Base-by-base conservation (phyloP, 2,797 vertebrate species). In the Bradypus variegatus region DNA sequence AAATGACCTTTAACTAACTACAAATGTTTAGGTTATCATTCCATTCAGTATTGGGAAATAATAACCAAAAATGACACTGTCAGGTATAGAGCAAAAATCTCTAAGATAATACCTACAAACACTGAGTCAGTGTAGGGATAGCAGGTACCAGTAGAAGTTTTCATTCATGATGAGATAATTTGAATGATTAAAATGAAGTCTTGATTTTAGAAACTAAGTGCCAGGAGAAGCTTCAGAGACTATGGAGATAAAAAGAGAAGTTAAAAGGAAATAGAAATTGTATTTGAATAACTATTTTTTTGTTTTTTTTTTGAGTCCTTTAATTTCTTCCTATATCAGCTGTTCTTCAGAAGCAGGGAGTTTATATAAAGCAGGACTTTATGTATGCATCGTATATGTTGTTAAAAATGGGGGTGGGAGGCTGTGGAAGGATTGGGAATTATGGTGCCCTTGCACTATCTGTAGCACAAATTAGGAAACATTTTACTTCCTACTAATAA, bases 191-290 rank as follows among this genome's bases (percentile, higher is more conserved):
- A 45, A 93, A 83, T 31, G n/a, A 45, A 93, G 58, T 45, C 38
- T 91, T 70, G 18, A 80, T 78, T 90, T 88, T 91, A 92, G 89
- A 78, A 78, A 38, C 15, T 80, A 25, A 78, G 31, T 67, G 13
- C 45, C 53, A 58, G 72, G 27, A 38, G 38, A 89, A 58, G 62
- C 73, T 65, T 89, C 45, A 75, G n/a, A 90, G 78, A 87, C 48
- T 86, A 27, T 21, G 87, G 72, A 73, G 12, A 48, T 67, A 85
- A 60, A 48, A 84, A 91, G 89, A 73, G 73, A 92, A 93, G 72
- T 58, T 38, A 89, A 75, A 89, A 83, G 33, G 48, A 85, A 72
- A 8, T 41, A 89, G 29, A 45, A 6, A 87, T 38, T 6, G 11
- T 67, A 69, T 29, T 89, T 73, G 76, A 78, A 64, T 0, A 12